These are phyloP conservation scores for Murina feae DNA, from an alignment of 2,113 vertebrate genomes.

Conservation along the genomic window DNA sequence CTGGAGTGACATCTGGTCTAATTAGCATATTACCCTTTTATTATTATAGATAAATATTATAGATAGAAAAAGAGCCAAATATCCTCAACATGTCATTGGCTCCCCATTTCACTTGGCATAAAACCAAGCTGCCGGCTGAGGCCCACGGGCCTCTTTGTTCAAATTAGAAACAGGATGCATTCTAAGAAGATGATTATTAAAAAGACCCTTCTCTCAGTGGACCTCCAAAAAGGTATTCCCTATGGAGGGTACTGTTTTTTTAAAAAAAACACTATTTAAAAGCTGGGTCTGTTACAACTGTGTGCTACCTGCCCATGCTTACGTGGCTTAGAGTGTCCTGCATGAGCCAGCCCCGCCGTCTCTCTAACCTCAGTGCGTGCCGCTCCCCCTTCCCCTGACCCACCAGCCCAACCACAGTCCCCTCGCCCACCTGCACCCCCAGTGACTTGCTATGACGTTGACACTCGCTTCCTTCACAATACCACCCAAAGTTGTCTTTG, in stretches of 20 bases:
- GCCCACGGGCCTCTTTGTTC: background rate
- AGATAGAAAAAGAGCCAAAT: too few relatives aligned
- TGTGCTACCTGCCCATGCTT: background rate
- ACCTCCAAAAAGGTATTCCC: background rate
- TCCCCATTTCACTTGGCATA: background rate
- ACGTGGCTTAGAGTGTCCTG: background rate
- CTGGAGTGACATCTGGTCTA: too few relatives aligned
- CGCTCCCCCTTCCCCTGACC: too few relatives aligned
- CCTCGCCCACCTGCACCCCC: rapidly evolving
- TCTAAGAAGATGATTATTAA: background rate
- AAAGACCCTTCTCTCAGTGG: background rate
- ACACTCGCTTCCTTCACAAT: background rate
- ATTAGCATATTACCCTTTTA: too few relatives aligned
- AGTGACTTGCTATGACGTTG: background rate
- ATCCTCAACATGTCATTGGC: background rate
- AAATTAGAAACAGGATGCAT: background rate
- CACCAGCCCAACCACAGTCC: background rate
- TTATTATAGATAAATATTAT: too few relatives aligned
- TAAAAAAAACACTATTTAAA: background rate
- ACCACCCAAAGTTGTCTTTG: background rate
- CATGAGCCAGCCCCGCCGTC: background rate
- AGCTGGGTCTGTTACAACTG: background rate
- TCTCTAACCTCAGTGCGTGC: background rate
- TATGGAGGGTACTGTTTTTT: background rate
- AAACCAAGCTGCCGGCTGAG: background rate